phyloP scores from a whole-genome alignment of 1,140 invertebrate genomes.

The Reticulitermes speratus region DNA sequence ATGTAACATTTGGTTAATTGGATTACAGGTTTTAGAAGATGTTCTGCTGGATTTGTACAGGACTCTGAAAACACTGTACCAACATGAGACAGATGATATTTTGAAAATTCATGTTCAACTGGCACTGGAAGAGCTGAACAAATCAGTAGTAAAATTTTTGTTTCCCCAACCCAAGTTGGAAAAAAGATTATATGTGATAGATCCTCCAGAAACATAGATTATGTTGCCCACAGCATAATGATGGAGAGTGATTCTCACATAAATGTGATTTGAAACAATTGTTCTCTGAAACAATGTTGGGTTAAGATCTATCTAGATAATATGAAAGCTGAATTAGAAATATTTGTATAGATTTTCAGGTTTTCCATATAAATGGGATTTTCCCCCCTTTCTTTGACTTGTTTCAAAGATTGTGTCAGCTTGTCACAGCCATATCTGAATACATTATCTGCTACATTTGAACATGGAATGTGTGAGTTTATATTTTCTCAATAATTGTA shows the following conservation, averaged over 20 bases:
- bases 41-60: slow-evolving; percentile 68
- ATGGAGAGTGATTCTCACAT: background rate
- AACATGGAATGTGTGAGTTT: no score
- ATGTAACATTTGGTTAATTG: background rate
- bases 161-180: slow-evolving; percentile 57
- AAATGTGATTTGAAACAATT: background rate
- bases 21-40: slow-evolving; percentile 58
- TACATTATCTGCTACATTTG: no score
- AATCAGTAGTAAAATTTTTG: slow-evolving; percentile 63
- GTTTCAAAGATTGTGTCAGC: no score
- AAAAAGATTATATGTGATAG: slow-evolving; percentile 59
- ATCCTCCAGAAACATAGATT: slow-evolving; percentile 25
- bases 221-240: background rate
- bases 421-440: no score
- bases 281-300: background rate
- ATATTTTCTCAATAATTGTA: no score
- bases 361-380: no score
- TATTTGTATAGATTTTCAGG: background rate
- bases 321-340: background rate
- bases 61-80: slow-evolving; percentile 63
- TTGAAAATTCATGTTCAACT: slow-evolving; percentile 70
- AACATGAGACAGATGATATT: slow-evolving; percentile 64
- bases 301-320: background rate
- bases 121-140: slow-evolving; percentile 73
- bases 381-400: no score